Percentiles rank a stretch among this genome's conserved stretches.
Evolutionary conservation across 2,113 vertebrate genomes (phyloP).

Genomic region (Asarcornis scutulata): DNA sequence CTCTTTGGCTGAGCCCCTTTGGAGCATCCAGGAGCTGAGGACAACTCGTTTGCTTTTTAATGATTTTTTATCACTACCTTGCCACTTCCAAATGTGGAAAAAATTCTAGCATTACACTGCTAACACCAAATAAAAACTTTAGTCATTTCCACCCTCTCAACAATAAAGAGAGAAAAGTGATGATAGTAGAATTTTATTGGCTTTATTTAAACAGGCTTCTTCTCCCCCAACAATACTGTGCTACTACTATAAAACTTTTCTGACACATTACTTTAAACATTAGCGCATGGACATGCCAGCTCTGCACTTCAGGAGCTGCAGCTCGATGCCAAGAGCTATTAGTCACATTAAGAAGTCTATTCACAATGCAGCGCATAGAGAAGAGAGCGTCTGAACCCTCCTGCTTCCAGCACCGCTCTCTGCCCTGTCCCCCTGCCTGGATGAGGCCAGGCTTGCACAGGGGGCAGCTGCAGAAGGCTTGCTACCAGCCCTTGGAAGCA

Average conservation of each 20-base stretch:
- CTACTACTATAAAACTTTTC: slow-evolving; percentile 65
- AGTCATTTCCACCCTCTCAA: slow-evolving; percentile 54
- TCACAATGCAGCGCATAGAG: not conserved
- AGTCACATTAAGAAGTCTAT: slow-evolving; percentile 63
- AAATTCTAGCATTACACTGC: slow-evolving; percentile 42
- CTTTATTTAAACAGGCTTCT: slow-evolving; percentile 64
- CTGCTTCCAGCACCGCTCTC: not conserved
- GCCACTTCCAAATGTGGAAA: slow-evolving; percentile 63
- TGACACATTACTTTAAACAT: slow-evolving; percentile 72
- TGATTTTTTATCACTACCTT: slow-evolving; percentile 51
- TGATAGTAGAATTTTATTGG: slow-evolving; percentile 53
- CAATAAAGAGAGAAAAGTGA: slow-evolving; percentile 60
- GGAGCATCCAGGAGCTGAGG: slow-evolving; percentile 23
- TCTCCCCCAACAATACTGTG: slow-evolving; percentile 57
- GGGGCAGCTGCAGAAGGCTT: not conserved
- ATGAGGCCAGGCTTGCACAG: accelerated
- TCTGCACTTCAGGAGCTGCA: slow-evolving; percentile 62
- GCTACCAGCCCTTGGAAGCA: not conserved
- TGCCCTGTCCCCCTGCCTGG: not conserved
- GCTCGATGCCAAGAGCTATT: slow-evolving; percentile 57
- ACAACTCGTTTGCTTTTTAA: slow-evolving; percentile 44
- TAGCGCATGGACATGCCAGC: slow-evolving; percentile 41
- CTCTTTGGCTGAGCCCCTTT: slow-evolving; percentile 16
- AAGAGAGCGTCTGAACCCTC: not conserved
- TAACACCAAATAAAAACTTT: slow-evolving; percentile 56